Base-by-base conservation (phyloP, 1,140 invertebrate species). In the Anoplophora glabripennis region DNA sequence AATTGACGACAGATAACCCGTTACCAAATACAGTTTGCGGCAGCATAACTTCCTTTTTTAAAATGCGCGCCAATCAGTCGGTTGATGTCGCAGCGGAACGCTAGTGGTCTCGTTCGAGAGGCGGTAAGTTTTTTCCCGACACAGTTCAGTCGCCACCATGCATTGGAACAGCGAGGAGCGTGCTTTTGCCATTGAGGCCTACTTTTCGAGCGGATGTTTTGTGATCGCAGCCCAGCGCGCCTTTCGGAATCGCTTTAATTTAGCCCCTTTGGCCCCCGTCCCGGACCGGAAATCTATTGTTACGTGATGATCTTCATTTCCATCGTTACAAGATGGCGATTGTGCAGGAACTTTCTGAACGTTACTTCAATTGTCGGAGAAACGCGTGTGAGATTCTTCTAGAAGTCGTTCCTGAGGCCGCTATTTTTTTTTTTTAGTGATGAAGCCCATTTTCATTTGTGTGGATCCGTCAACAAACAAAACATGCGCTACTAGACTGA, bases 1-100 rank as follows among this genome's bases (percentile, higher is more conserved):
- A n/a, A n/a, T n/a, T n/a, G n/a, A n/a, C n/a, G n/a, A n/a, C n/a
- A n/a, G n/a, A n/a, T n/a, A n/a, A n/a, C n/a, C n/a, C n/a, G n/a
- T n/a, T n/a, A n/a, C n/a, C n/a, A n/a, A n/a, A n/a, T n/a, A 28
- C 46, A 49, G 34, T 49, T 36, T 38, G 49, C 17, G 49, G 34
- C 49, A 37, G 49, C 8, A 37, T 52, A 52, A 52, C 17, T 37
- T 52, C 12, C 49, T 36, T 12, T 52, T 52, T 52, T 10, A 18
- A 52, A 52, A 17, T 52, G 49, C 28, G 34, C 49, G 37, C 34
- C 11, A 52, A 36, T 52, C 34, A 52, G 49, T 40, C 49, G 11
- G 37, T 52, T 38, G 49, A 40, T 37, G 34, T 52, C 35, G 34
- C 8, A 52, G 35, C 14, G 35, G 49, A 40, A 34, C 49, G 49